Base-by-base conservation (phyloP, 2,797 vertebrate genomes). In the Xerus rutilus region DNA sequence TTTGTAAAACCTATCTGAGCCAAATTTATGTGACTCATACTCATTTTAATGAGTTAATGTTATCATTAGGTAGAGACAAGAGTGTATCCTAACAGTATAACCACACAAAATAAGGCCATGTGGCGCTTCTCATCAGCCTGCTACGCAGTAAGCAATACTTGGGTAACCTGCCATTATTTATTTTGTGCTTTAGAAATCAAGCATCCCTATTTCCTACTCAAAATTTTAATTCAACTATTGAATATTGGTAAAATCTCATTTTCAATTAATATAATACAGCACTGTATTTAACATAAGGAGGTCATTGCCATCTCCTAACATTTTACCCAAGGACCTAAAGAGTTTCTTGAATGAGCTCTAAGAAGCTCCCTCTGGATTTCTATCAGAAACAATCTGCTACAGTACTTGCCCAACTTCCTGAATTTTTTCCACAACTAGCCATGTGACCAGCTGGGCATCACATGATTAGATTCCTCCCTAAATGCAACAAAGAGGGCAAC, bases 171-270 rank as follows among this genome's bases (percentile, higher is more conserved):
- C 9, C 65, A 67, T 23, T 74, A 65, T 95, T 52, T 74, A 89
- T 64, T 73, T 47, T 83, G 32, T 84, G 72, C 64, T 86, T 83
- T 82, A 52, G 9, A 93, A 84, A 87, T 21, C 49, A 94, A 87
- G 54, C 14, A 28, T 87, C 35, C 54, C 52, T 74, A 70, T 49
- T 17, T 17, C 30, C 15, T 77, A 89, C 23, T 67, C 84, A 86
- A 69, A 72, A 81, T 89, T 81, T 47, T n/a, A 78, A 49, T 85
- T 69, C 54, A 84, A 87, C 74, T 95, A 72, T 7, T 83, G 59
- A 96, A 93, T 43, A 88, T 59, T 86, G 28, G 45, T 86, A 81
- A 47, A 89, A 70, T 86, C 62, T 90, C 32, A 84, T 74, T 81
- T 87, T 96, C 43, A 54, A 54, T 87, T 59, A 84, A 62, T 43